phyloP scores from a whole-genome alignment of 2,113 vertebrate genomes.

The Saimiri boliviensis region DNA sequence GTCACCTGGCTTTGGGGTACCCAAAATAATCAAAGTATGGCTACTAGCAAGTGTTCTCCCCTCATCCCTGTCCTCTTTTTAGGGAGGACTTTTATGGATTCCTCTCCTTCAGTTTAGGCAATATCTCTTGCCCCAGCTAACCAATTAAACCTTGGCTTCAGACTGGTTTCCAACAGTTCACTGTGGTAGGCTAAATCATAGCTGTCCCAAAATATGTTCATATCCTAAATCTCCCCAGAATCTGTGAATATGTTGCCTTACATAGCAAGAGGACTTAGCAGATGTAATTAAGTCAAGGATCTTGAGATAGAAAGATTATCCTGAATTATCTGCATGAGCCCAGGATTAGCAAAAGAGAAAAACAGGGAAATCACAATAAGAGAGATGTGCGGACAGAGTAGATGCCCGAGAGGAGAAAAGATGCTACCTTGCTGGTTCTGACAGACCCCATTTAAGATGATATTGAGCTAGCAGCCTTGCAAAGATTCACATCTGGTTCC shows the following conservation, averaged over 20 bases:
- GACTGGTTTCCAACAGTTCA: not conserved
- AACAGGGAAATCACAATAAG: not conserved
- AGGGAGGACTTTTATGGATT: not conserved
- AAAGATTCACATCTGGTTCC: not conserved
- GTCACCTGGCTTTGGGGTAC: not conserved
- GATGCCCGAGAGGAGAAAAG: not conserved
- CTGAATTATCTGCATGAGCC: not conserved
- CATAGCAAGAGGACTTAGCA: not conserved
- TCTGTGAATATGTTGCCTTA: not conserved
- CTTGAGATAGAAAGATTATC: not conserved
- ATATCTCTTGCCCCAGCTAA: not conserved
- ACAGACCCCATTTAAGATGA: not conserved
- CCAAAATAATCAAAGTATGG: not conserved
- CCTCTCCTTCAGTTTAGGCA: not conserved
- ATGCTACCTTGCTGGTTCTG: not conserved
- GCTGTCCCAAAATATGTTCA: not conserved
- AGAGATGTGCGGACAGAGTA: not conserved
- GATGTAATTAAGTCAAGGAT: not conserved
- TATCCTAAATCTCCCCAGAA: not conserved
- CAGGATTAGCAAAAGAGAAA: not conserved
- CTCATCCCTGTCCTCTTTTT: rapidly evolving
- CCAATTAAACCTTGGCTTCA: not conserved
- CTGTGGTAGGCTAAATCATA: not conserved
- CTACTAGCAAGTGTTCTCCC: not conserved
- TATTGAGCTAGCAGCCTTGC: not conserved